phyloP scores from a whole-genome alignment of 2,113 vertebrate genomes.

The Bubo blakistoni region DNA sequence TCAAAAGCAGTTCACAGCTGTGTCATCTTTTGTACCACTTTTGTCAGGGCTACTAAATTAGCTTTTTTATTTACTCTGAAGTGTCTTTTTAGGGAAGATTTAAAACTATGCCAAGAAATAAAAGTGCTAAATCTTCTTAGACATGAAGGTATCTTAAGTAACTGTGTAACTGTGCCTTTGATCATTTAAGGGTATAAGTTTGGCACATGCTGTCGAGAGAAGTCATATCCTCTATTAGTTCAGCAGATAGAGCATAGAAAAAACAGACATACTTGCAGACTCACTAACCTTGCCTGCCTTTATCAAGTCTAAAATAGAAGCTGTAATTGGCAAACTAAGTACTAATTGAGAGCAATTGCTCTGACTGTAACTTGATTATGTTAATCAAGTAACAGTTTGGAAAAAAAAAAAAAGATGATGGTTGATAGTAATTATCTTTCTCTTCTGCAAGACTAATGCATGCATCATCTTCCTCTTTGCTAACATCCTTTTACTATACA shows the following conservation, averaged over 20 bases:
- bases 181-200: background rate
- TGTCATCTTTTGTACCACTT: background rate
- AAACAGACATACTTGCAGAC: background rate
- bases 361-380: background rate
- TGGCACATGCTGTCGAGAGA: background rate
- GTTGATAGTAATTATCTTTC: background rate
- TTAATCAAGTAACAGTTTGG: background rate
- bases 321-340: background rate
- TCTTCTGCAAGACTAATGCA: background rate
- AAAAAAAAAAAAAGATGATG: background rate
- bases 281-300: background rate
- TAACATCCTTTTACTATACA: background rate
- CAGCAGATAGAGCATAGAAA: background rate
- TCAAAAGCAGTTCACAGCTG: background rate
- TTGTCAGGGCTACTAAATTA: background rate
- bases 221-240: background rate
- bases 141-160: background rate
- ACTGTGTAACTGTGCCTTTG: background rate
- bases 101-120: background rate
- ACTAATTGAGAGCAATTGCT: slow-evolving; percentile 6
- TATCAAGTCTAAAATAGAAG: background rate
- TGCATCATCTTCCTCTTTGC: background rate
- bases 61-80: background rate
- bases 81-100: background rate
- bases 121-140: background rate